phyloP scores from a whole-genome alignment of 2,113 vertebrate genomes.

The Ivindomyrus marchei region DNA sequence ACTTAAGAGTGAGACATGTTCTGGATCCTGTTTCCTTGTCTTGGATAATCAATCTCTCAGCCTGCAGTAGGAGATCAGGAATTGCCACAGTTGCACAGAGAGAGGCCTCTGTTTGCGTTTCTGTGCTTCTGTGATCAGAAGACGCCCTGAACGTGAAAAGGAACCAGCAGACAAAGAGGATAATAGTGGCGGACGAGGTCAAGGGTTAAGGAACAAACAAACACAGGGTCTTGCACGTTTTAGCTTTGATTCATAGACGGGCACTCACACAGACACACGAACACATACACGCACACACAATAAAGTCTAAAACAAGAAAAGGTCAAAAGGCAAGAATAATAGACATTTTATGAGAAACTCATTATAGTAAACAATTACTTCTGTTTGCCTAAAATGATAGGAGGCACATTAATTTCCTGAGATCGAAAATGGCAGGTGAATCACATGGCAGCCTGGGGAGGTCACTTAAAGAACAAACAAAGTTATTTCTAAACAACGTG shows the following conservation, averaged over 20 bases:
- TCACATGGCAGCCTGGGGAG: neutral
- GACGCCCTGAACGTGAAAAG: conserved; percentile 36
- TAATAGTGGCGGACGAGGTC: conserved; percentile 34
- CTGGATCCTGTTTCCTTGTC: conserved; percentile 6
- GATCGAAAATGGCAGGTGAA: neutral
- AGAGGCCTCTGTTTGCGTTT: conserved; percentile 1
- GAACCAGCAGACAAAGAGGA: conserved; percentile 36
- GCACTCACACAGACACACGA: neutral
- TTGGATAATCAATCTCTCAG: conserved; percentile 21
- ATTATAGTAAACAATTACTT: neutral
- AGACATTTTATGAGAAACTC: neutral
- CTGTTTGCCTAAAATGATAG: neutral
- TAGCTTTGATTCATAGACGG: neutral
- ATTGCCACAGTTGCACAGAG: neutral
- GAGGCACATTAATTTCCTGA: neutral
- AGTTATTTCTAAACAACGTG: neutral
- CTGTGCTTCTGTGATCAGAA: conserved; percentile 46
- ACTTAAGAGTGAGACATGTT: neutral
- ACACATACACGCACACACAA: neutral
- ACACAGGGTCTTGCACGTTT: conserved; percentile 5
- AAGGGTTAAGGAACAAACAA: conserved; percentile 14
- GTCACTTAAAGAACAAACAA: neutral
- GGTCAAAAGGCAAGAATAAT: neutral
- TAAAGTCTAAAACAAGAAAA: neutral
- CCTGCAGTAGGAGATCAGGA: neutral